phyloP scores from a whole-genome alignment of 2,888 invertebrate genomes.

The Tetragnatha montana region DNA sequence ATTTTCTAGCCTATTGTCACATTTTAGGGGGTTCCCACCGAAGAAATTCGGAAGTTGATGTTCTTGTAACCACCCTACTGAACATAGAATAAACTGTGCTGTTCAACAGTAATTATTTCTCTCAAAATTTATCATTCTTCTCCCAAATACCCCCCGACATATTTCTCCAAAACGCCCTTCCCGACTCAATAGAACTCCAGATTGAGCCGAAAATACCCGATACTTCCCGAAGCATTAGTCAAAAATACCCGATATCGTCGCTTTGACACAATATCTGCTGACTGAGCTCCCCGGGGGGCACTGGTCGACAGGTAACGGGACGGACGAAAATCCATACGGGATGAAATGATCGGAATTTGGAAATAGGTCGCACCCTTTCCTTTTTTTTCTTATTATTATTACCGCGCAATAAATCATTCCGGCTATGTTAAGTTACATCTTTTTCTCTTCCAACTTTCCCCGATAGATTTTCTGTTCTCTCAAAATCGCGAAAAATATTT shows the following conservation, averaged over 20 bases:
- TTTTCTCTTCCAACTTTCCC: constrained; percentile 1
- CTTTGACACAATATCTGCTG: not conserved
- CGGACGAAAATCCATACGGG: constrained; percentile 5
- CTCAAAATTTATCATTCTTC: too few relatives aligned
- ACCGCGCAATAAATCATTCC: constrained; percentile 41
- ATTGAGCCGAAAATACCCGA: too few relatives aligned
- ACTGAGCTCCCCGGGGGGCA: not conserved
- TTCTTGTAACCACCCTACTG: too few relatives aligned
- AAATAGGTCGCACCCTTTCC: constrained; percentile 29
- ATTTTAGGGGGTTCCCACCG: too few relatives aligned
- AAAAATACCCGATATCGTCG: not conserved
- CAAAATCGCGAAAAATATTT: constrained; percentile 34
- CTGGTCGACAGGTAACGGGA: constrained; percentile 21
- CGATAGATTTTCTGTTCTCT: constrained; percentile 35
- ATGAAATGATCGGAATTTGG: constrained; percentile 37
- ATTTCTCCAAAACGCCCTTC: too few relatives aligned
- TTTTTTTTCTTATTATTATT: constrained; percentile 29
- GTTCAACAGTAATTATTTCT: too few relatives aligned
- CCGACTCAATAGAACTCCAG: too few relatives aligned
- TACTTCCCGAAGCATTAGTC: not conserved
- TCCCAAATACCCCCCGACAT: too few relatives aligned
- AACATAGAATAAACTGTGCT: too few relatives aligned
- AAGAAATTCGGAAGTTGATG: too few relatives aligned
- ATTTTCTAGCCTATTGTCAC: too few relatives aligned
- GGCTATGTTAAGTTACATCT: constrained; percentile 30